Percentiles rank a stretch among this genome's conserved stretches.
These are phyloP conservation scores for Morinoia aosen DNA, from an alignment of 2,888 invertebrate species.

Conservation along the genomic window DNA sequence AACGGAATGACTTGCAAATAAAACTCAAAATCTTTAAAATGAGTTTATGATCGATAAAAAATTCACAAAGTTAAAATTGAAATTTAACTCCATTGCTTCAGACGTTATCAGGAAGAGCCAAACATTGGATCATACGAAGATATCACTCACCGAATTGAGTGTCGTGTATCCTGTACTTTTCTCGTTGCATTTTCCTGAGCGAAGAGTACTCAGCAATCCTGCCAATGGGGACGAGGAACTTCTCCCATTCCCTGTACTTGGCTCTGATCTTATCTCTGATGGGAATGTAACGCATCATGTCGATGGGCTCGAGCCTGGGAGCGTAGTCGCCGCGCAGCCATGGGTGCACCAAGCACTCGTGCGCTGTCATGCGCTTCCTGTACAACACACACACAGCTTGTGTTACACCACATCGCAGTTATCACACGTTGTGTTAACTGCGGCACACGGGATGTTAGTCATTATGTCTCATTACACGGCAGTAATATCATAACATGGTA, in stretches of 20 bases:
- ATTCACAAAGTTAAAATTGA: too few relatives aligned
- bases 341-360: constrained; percentile 94
- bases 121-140: neutral
- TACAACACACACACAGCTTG: neutral
- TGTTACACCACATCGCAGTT: too few relatives aligned
- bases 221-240: constrained; percentile 93
- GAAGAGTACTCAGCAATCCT: constrained; percentile 97
- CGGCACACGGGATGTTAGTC: neutral
- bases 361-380: constrained; percentile 96
- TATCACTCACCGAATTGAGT: constrained; percentile 84
- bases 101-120: too few relatives aligned
- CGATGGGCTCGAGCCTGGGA: constrained; percentile 82
- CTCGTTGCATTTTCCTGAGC: constrained; percentile 92
- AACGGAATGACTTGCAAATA: too few relatives aligned
- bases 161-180: constrained; percentile 97
- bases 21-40: too few relatives aligned
- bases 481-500: too few relatives aligned
- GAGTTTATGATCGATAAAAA: too few relatives aligned
- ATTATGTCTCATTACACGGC: neutral
- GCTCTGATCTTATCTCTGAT: constrained; percentile 90
- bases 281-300: constrained; percentile 85
- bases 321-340: constrained; percentile 94
- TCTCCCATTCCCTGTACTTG: constrained; percentile 85
- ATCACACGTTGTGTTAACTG: too few relatives aligned
- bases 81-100: too few relatives aligned